Conservation (phyloP, 2,888 invertebrate genomes). For the Torymus texanus region DNA sequence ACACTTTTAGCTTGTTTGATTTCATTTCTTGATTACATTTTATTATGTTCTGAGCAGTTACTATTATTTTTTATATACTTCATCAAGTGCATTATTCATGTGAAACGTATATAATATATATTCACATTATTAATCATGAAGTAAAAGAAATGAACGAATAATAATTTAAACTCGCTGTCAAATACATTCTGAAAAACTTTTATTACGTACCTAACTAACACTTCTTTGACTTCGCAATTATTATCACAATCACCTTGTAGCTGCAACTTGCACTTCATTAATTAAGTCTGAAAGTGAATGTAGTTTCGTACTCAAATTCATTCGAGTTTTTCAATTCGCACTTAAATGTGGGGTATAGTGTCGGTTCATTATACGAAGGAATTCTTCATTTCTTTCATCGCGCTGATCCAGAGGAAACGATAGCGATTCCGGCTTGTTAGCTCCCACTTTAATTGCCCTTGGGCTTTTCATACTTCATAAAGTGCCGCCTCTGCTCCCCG, state of each 20-base stretch:
- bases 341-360: constrained; percentile 49
- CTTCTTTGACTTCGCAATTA: too few relatives aligned
- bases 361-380: constrained; percentile 66
- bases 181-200: too few relatives aligned
- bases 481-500: neutral
- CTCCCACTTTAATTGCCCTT: constrained; percentile 72
- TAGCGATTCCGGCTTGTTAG: constrained; percentile 72
- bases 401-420: constrained; percentile 73
- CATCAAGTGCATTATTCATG: neutral
- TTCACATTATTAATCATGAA: too few relatives aligned
- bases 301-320: constrained; percentile 27
- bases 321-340: constrained; percentile 35
- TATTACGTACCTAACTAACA: too few relatives aligned
- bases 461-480: constrained; percentile 65
- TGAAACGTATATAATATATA: neutral
- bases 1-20: neutral
- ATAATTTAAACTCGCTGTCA: too few relatives aligned
- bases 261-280: neutral
- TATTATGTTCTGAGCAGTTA: neutral
- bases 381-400: constrained; percentile 64
- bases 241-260: too few relatives aligned
- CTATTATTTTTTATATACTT: constrained; percentile 10
- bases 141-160: too few relatives aligned
- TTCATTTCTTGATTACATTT: constrained; percentile 7
- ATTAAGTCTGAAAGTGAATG: constrained; percentile 20